Percentiles rank a stretch among this genome's conserved stretches.
Evolutionary conservation across 1,140 invertebrate species (phyloP).

Genomic region (Pseudomyrmex flavicornis): DNA sequence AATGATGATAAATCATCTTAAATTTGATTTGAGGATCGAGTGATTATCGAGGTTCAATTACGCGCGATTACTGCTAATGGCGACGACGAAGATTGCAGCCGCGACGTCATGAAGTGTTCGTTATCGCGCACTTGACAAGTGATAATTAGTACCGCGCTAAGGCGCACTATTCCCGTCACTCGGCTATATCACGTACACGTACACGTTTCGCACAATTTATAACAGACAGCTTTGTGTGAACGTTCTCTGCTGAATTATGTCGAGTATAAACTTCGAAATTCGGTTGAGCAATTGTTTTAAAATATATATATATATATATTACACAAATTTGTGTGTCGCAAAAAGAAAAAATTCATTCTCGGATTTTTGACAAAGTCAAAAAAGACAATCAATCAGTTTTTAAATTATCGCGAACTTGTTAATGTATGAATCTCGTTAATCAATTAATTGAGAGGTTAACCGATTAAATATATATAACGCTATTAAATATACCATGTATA

Average conservation of each 20-base stretch:
- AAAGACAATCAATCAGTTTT: too few species aligned
- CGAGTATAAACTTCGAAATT: neutral
- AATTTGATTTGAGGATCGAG: neutral
- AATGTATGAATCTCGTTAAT: too few species aligned
- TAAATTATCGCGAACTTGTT: too few species aligned
- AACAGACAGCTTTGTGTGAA: neutral
- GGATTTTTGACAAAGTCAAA: too few species aligned
- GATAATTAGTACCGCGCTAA: slow-evolving; percentile 30
- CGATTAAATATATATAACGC: too few species aligned
- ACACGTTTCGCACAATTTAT: slow-evolving; percentile 26
- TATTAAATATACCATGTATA: neutral
- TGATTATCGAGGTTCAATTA: slow-evolving; percentile 40
- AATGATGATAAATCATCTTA: slow-evolving; percentile 19
- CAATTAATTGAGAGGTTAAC: neutral
- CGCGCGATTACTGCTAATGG: neutral
- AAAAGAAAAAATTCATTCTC: too few species aligned
- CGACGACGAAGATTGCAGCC: slow-evolving; percentile 15
- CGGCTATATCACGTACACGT: neutral
- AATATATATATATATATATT: too few species aligned
- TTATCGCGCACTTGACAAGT: slow-evolving; percentile 17
- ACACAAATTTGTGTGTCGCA: too few species aligned
- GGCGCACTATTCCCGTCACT: neutral
- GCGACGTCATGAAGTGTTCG: slow-evolving; percentile 20
- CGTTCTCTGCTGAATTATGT: neutral
- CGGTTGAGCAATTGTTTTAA: too few species aligned